Base-by-base conservation (phyloP, 2,888 invertebrate genomes). In the Melipona bicolor region DNA sequence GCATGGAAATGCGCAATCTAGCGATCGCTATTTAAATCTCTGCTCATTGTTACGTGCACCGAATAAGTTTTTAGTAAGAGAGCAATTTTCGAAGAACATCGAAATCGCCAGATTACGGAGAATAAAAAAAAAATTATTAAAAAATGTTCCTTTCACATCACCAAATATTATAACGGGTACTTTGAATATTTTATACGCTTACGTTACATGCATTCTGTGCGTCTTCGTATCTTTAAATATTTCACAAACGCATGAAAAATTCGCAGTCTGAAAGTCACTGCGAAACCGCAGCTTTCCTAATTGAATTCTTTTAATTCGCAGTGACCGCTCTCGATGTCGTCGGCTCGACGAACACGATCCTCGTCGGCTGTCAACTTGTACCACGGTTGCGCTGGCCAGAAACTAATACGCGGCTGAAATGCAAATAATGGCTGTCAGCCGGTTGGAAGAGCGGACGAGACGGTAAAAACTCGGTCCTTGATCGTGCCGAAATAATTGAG, bases 401-500 rank as follows among this genome's bases (percentile, higher is more conserved):
- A 76, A 36, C 59, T 61, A 50, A 61, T 32, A 32, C 17, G 50
- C 19, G 19, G 3, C 27, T 52, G 19, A 43, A 70, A 70, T 77
- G 77, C 77, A 77, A 77, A 77, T 54, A 70, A 77, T n/a, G 17
- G 19, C 68, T 36, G 77, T 70, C 43, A 27, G 21, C 11, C 24
- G 54, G 15, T 56, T n/a, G 3, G 64, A 49, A n/a, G 43, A 43
- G 32, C 56, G 50, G 19, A 21, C 52, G 61, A 76, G 54, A 67
- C 65, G 21, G 21, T 59, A 50, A 59, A 81, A 82, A 82, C 80
- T 59, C 27, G 13, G 49, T 24, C 54, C 56, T 70, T 61, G 81
- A 71, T 83, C 76, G 49, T 17, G 15, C 24, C 76, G 71, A 81
- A 83, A 84, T 89, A 90, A 82, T 85, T 80, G 80, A 83, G 71